These are phyloP conservation scores for Pseudobourletiella spinata DNA, from an alignment of 1,140 invertebrate genomes.

Conservation along the genomic window DNA sequence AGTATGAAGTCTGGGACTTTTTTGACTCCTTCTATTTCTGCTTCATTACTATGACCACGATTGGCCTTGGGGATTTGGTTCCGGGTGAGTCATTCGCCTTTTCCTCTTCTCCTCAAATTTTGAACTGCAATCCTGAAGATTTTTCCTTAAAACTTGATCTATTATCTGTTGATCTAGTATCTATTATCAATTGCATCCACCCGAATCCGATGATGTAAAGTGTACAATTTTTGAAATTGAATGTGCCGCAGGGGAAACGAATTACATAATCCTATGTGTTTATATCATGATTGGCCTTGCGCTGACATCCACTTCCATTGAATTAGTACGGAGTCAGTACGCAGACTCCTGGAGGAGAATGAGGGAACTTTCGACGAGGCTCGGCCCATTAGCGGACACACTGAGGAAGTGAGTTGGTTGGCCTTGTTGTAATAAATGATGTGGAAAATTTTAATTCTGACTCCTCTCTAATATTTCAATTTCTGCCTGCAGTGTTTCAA, in stretches of 20 bases:
- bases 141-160: too few species aligned
- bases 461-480: too few species aligned
- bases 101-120: too few species aligned
- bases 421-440: too few species aligned
- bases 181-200: too few species aligned
- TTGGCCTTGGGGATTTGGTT: slow-evolving; percentile 84
- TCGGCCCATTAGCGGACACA: slow-evolving; percentile 69
- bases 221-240: too few species aligned
- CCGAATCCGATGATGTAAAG: too few species aligned
- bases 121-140: too few species aligned
- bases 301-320: slow-evolving; percentile 88
- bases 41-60: slow-evolving; percentile 90
- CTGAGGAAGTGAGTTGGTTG: slow-evolving; percentile 51
- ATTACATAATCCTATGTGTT: slow-evolving; percentile 81
- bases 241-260: slow-evolving; percentile 65
- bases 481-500: neutral
- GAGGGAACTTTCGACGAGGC: slow-evolving; percentile 39
- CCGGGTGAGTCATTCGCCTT: too few species aligned
- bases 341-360: slow-evolving; percentile 69
- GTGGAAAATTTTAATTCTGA: too few species aligned
- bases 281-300: slow-evolving; percentile 91
- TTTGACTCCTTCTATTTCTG: slow-evolving; percentile 91
- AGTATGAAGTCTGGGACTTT: slow-evolving; percentile 82
- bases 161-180: too few species aligned
- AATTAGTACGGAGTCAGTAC: slow-evolving; percentile 73